Conservation (phyloP, 92 coral and sea anemone genomes). For the Epizoanthus illoricatus region DNA sequence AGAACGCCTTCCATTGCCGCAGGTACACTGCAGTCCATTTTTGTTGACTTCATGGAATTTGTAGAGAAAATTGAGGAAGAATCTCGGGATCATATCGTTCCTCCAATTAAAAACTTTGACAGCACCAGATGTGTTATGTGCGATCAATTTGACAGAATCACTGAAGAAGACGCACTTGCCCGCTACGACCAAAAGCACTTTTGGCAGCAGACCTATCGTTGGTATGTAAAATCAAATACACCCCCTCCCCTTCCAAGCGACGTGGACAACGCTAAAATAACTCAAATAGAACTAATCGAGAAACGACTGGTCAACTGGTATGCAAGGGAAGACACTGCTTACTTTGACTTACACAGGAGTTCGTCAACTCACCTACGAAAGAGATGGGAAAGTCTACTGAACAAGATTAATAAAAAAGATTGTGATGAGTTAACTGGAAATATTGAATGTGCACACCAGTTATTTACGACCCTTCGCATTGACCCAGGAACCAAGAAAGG, state of each 20-base stretch:
- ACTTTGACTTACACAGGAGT: background rate
- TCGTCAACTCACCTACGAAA: background rate
- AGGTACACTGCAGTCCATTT: too few species aligned
- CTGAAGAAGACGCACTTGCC: background rate
- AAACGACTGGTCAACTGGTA: background rate
- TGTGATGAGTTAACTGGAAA: background rate
- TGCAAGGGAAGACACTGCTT: background rate
- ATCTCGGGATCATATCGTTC: background rate
- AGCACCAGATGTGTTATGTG: too few species aligned
- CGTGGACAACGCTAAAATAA: background rate
- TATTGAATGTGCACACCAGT: background rate
- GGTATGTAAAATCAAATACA: background rate
- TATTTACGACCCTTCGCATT: background rate
- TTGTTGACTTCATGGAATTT: background rate
- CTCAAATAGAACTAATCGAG: background rate
- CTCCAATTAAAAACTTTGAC: background rate
- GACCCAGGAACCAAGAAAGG: background rate
- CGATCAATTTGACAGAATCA: background rate
- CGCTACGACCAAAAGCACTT: background rate
- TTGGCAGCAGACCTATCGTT: background rate
- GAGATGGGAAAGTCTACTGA: background rate
- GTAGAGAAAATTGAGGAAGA: background rate
- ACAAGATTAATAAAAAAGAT: background rate
- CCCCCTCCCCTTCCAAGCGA: background rate
- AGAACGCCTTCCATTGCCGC: background rate